Percentiles rank a stretch among this genome's conserved stretches.
Conservation (phyloP, 2,113 vertebrate species). For the Triplophysa rosa region DNA sequence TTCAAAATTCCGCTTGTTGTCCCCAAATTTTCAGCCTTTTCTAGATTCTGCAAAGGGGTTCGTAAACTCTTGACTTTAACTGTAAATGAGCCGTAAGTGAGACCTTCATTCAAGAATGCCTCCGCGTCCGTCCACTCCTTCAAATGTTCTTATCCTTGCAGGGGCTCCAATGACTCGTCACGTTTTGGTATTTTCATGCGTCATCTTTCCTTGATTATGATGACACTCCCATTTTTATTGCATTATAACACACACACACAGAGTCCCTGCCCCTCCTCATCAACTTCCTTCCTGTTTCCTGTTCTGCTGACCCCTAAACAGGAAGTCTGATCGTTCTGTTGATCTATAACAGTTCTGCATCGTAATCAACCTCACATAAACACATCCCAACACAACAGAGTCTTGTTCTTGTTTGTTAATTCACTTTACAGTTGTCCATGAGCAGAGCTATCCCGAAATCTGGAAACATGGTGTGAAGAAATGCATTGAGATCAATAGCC, state of each 20-base stretch:
- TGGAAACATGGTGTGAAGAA: too few relatives aligned
- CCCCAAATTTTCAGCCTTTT: too few relatives aligned
- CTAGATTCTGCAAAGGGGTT: too few relatives aligned
- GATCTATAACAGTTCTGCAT: conserved; percentile 37
- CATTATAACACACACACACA: background rate
- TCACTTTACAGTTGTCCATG: background rate
- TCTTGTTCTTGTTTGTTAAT: background rate
- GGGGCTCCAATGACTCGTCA: background rate
- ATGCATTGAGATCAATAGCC: too few relatives aligned
- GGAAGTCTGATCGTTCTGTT: conserved; percentile 62
- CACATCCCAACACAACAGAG: background rate
- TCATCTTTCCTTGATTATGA: conserved; percentile 2
- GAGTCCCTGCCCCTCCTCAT: conserved; percentile 38
- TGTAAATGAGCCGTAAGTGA: too few relatives aligned
- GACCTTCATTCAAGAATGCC: too few relatives aligned
- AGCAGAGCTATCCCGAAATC: background rate
- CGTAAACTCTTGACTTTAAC: too few relatives aligned
- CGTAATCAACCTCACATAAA: conserved; percentile 8
- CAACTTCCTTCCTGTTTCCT: conserved; percentile 72
- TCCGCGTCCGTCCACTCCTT: too few relatives aligned
- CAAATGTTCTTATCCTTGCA: background rate
- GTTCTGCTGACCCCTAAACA: conserved; percentile 65
- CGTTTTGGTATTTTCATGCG: background rate
- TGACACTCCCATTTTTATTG: background rate
- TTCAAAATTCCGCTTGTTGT: too few relatives aligned